These are phyloP conservation scores for Hydropsyche betteni DNA, from an alignment of 2,888 invertebrate species.

Conservation along the genomic window DNA sequence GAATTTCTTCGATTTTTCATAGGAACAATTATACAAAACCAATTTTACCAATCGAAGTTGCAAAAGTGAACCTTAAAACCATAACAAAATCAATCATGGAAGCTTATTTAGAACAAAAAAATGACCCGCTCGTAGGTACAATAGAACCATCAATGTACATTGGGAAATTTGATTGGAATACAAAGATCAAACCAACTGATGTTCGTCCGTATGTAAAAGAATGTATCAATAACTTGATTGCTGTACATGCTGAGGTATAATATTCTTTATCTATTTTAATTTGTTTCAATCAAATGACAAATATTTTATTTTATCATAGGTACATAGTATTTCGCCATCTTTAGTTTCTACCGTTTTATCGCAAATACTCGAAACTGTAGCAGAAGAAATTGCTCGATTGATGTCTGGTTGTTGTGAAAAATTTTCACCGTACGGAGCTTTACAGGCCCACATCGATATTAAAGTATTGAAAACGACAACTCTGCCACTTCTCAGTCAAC, in stretches of 20 bases:
- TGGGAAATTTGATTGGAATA: constrained; percentile 87
- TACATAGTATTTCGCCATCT: constrained; percentile 80
- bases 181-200: constrained; percentile 77
- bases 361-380: constrained; percentile 89
- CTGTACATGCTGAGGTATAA: constrained; percentile 77
- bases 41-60: constrained; percentile 73
- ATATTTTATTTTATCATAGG: constrained; percentile 60
- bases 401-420: constrained; percentile 78
- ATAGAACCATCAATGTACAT: constrained; percentile 97
- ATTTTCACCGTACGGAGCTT: constrained; percentile 74
- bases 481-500: constrained; percentile 70
- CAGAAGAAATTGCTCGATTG: constrained; percentile 89
- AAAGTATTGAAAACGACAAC: constrained; percentile 73
- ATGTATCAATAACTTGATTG: constrained; percentile 82
- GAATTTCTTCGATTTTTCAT: constrained; percentile 33
- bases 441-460: constrained; percentile 84
- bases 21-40: constrained; percentile 80
- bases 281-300: neutral
- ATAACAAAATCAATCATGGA: constrained; percentile 76
- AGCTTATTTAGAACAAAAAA: constrained; percentile 87
- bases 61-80: constrained; percentile 70
- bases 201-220: constrained; percentile 90
- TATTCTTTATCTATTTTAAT: constrained; percentile 22
- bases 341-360: constrained; percentile 77
- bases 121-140: constrained; percentile 93